Evolutionary conservation across 2,888 invertebrate genomes (phyloP), one percentile per base, ranked within the genome.

Genomic region (Drosophila affinis): DNA sequence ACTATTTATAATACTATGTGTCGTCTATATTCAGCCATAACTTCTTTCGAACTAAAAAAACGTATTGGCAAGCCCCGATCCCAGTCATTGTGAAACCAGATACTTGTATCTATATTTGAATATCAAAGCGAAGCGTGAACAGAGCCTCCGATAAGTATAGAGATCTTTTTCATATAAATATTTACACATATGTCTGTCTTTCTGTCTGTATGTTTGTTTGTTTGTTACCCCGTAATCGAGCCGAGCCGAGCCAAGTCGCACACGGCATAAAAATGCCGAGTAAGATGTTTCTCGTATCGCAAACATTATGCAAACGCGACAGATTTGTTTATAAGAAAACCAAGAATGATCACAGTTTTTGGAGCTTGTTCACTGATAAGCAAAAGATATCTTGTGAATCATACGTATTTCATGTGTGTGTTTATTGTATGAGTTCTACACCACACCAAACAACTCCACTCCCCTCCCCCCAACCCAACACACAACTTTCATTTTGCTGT

Each of bases 21-120:
- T 39, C 6, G n/a, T 39, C 5, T 39, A 3, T 39, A n/a, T 39
- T n/a, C 39, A 39, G n/a, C 14, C 39, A 39, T 39, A 39, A 39
- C 39, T 39, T 39, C 14, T 7, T n/a, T n/a, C 6, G 7, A 39
- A 39, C 14, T 39, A 39, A 39, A 14, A 14, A 34, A 34, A 5
- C 34, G 3, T 34, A 39, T 39, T 39, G 57, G 29, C 51, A 14
- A 21, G 49, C 24, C 51, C 18, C 47, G 21, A 32, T 14, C 27
- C 12, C 29, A 57, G 49, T 57, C 29, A 57, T 57, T 57, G 29
- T 52, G 57, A 29, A 57, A 57, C 29, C 57, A 32, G 49, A 51
- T 57, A 48, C 29, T 7, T 39, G 39, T 39, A n/a, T 39, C 32
- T 29, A 45, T 3, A 32, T 52, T 52, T 27, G 49, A 24, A 24